Evolutionary conservation across 2,113 vertebrate species (phyloP), one percentile per base, ranked within the genome.

Genomic region (Pogona vitticeps): DNA sequence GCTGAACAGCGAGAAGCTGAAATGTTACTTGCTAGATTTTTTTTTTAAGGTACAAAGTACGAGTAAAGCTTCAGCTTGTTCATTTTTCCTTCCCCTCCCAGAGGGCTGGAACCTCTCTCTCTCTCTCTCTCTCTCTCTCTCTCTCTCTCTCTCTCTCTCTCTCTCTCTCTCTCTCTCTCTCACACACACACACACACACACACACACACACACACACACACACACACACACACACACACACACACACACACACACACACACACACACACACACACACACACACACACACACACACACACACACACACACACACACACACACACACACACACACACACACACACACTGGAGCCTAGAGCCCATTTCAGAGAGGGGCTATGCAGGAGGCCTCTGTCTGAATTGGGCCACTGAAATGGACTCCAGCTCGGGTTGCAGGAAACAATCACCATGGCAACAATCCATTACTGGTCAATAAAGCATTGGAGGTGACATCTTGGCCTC

Each of bases 1-100:
- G 85, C 52, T 71, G 77, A 75, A 36, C 68, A 52, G 68, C 68
- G 26, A 46, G 85, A 52, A 38, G 36, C 67, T 83, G 67, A 88
- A 63, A 72, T 17, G 58, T 76, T 23, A 76, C 70, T 78, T 46
- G 56, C 85, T 52, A 72, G 58, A 86, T 80, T 52, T 52, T 52
- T 52, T 52, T 52, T 52, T 8, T 36, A 73, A 68, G 70, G 20
- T 26, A 36, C 58, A 72, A 65, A 12, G 13, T 2, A 3, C 3
- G 38, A 52, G 21, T 38, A 81, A 79, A n/a, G 31, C n/a, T 7
- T 10, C 13, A 18, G 56, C 56, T 58, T 61, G 36, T 28, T 84
- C 10, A 23, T 75, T 40, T 31, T 68, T 13, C 65, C 28, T 31
- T 28, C 33, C 38, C 18, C 10, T 63, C 72, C 71, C 28, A 28